Percentiles rank a stretch among this genome's conserved stretches.
phyloP scores from a whole-genome alignment of 2,888 invertebrate genomes.

The Steinernema scapterisci region DNA sequence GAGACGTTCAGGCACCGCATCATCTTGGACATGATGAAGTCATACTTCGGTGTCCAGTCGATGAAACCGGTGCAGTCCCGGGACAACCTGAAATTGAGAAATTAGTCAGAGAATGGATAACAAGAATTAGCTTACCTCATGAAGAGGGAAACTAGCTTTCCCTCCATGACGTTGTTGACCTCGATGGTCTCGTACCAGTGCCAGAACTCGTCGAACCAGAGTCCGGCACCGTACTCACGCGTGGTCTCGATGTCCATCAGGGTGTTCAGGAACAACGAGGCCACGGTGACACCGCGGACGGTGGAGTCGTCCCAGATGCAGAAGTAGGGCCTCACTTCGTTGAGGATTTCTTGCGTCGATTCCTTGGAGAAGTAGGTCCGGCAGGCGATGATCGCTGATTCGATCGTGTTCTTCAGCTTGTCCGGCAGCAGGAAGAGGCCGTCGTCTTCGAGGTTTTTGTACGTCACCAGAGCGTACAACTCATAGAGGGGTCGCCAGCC shows the following conservation, averaged over 20 bases:
- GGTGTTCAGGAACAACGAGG: conserved; percentile 81
- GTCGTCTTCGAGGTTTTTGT: conserved; percentile 57
- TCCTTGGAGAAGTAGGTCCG: conserved; percentile 75
- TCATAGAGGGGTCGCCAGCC: conserved; percentile 86
- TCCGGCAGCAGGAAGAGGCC: conserved; percentile 65
- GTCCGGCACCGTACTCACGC: conserved; percentile 55
- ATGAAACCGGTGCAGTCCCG: conserved; percentile 72
- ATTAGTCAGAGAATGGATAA: too few relatives aligned
- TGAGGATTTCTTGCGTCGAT: conserved; percentile 84
- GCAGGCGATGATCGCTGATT: conserved; percentile 44
- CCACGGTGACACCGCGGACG: conserved; percentile 72
- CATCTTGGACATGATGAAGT: conserved; percentile 73
- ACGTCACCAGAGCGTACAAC: conserved; percentile 69
- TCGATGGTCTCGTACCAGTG: conserved; percentile 69
- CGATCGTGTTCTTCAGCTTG: conserved; percentile 68
- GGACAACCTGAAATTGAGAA: conserved; percentile 43
- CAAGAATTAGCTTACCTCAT: conserved; percentile 75
- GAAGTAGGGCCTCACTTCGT: conserved; percentile 78
- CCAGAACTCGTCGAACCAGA: conserved; percentile 71
- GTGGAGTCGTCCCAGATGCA: conserved; percentile 76
- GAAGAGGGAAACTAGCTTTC: conserved; percentile 75
- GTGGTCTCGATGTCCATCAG: conserved; percentile 69
- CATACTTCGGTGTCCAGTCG: conserved; percentile 83
- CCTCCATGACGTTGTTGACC: conserved; percentile 69
- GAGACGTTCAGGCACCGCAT: conserved; percentile 51